Evolutionary conservation across 2,113 vertebrate genomes (phyloP).

Genomic region (Neolamprologus sp.): DNA sequence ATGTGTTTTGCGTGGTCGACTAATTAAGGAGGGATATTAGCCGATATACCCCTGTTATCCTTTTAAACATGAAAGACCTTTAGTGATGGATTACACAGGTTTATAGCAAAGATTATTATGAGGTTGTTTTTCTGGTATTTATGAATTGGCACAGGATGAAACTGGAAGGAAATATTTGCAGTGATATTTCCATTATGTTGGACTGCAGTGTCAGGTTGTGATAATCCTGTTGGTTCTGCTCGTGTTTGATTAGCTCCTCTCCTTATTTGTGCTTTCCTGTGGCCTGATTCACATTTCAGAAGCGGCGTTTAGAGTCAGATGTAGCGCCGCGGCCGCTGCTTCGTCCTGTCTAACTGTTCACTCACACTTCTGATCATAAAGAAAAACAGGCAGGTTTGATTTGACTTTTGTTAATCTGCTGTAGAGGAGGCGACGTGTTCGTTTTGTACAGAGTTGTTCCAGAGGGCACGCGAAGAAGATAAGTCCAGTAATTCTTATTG

Average conservation of each 20-base stretch:
- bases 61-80: slow-evolving; percentile 6
- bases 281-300: background rate
- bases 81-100: slow-evolving; percentile 34
- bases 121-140: background rate
- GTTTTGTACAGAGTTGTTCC: background rate
- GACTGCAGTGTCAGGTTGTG: background rate
- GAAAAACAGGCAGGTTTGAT: background rate
- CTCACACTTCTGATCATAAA: background rate
- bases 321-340: background rate
- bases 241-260: background rate
- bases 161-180: background rate
- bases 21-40: slow-evolving; percentile 15
- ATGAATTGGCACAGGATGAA: slow-evolving; percentile 30
- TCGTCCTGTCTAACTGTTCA: background rate
- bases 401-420: background rate
- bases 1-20: background rate
- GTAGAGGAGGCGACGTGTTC: background rate
- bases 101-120: background rate
- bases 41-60: background rate
- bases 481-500: background rate
- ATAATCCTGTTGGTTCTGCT: slow-evolving; percentile 29
- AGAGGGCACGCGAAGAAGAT: background rate
- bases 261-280: background rate
- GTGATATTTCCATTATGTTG: background rate
- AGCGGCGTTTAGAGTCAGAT: background rate